A percentile compares a stretch with the other conserved stretches of the same genome.
These are phyloP conservation scores for Thaumatotibia leucotreta DNA, from an alignment of 1,140 invertebrate species.

Conservation along the genomic window DNA sequence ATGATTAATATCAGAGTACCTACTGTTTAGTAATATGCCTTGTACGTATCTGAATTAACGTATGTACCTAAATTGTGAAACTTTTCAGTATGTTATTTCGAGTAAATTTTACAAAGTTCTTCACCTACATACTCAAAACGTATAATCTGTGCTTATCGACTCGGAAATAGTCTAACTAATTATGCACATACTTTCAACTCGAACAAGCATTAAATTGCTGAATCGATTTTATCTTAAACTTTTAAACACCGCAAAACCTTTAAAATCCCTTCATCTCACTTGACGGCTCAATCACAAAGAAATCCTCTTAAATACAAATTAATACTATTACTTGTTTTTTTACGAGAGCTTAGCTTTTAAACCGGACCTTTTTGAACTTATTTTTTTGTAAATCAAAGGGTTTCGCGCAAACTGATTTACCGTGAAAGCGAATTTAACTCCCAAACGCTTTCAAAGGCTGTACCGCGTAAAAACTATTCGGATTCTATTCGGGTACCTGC, in stretches of 20 bases:
- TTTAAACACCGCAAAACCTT: constrained; percentile 12
- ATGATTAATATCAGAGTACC: too few relatives aligned
- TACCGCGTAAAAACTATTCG: constrained; percentile 29
- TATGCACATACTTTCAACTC: neutral
- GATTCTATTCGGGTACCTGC: constrained; percentile 1
- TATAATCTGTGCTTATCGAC: neutral
- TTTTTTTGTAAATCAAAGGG: constrained; percentile 39
- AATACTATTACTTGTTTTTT: constrained; percentile 20
- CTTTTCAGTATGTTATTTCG: too few relatives aligned
- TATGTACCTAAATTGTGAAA: too few relatives aligned
- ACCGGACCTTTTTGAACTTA: constrained; percentile 18
- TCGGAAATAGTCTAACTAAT: neutral
- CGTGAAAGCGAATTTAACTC: constrained; percentile 47
- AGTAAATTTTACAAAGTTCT: too few relatives aligned
- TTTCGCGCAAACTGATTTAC: constrained; percentile 41
- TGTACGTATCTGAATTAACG: too few relatives aligned
- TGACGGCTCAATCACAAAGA: constrained; percentile 26
- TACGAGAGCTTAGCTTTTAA: constrained; percentile 24
- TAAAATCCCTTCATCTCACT: constrained; percentile 3
- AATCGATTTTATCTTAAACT: constrained; percentile 15
- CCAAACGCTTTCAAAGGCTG: constrained; percentile 29
- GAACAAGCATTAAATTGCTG: neutral
- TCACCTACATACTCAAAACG: too few relatives aligned
- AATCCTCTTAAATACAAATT: constrained; percentile 22
- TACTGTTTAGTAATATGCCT: too few relatives aligned